Conservation (phyloP, 2,797 vertebrate species). For the Leucoraja ocellata region DNA sequence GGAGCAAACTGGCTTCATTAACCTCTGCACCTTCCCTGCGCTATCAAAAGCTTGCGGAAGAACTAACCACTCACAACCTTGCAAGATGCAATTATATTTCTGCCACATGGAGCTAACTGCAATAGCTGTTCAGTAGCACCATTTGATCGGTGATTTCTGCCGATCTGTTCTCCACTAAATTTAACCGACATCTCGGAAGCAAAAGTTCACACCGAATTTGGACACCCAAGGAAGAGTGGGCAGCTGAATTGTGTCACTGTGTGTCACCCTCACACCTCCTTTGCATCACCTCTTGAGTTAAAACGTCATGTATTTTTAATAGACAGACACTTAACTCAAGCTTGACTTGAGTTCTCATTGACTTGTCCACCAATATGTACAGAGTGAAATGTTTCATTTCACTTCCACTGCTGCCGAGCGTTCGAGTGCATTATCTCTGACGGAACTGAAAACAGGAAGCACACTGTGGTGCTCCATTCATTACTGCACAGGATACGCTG, state of each 20-base stretch:
- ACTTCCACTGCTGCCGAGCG: not conserved
- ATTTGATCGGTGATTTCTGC: not conserved
- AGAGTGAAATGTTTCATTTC: constrained; percentile 24
- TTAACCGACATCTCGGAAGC: not conserved
- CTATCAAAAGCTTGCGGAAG: not conserved
- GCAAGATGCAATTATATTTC: not conserved
- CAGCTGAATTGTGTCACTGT: not conserved
- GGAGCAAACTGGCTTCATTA: too few relatives aligned
- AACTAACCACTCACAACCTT: not conserved
- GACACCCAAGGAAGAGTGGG: not conserved
- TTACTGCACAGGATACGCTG: not conserved
- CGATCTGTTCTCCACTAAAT: not conserved
- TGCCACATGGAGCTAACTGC: not conserved
- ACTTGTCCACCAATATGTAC: not conserved
- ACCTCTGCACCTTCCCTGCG: not conserved
- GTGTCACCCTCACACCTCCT: not conserved
- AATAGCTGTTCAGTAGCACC: not conserved
- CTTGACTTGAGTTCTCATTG: constrained; percentile 17
- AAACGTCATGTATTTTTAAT: not conserved
- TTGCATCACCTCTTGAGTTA: not conserved
- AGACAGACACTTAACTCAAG: constrained; percentile 30
- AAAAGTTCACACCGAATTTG: not conserved
- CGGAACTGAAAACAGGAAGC: not conserved
- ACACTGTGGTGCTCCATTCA: not conserved
- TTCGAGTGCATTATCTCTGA: not conserved